Evolutionary conservation across 2,888 invertebrate genomes (phyloP), one percentile per base, ranked within the genome.

Genomic region (Netelia virgata): DNA sequence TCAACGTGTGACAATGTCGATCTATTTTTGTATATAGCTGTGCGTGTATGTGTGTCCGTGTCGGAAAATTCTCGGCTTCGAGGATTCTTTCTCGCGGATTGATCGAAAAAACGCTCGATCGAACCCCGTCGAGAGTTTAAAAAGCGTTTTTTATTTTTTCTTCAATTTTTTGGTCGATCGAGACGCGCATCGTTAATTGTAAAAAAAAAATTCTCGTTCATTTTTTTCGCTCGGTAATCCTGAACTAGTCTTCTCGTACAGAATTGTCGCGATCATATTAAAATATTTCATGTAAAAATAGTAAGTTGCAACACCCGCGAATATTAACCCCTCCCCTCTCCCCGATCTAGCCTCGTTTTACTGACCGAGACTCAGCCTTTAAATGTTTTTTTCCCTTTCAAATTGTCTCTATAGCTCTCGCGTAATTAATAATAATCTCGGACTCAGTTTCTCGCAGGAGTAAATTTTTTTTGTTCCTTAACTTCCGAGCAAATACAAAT

Each of bases 201-300:
- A n/a, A n/a, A n/a, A n/a, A n/a, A n/a, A 18, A n/a, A 61, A 68
- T 53, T 43, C 8, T n/a, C 68, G 3, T 68, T 10, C 9, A 66
- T 47, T 47, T 72, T 53, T 14, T 59, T 61, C 10, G 23, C 16
- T 61, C 50, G 50, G 50, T 69, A 16, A 77, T 63, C 43, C 50
- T 53, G 57, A 18, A 63, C 50, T 69, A 63, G 20, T 53, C 41
- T 20, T 47, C 55, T 75, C 75, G 28, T 23, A 43, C 59, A 57
- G 57, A 68, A 78, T 3, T 72, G 18, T 59, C 72, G 41, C 82
- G 87, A 79, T 87, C 82, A 88, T 90, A 90, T 89, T 91, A 91
- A 92, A 92, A 91, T 91, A 90, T 90, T 92, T 90, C 90, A 91
- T 93, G 93, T 92, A 93, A 93, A 93, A 93, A 93, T 92, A 92